Evolutionary conservation across 2,113 vertebrate genomes (phyloP).

Genomic region (Planiliza haematocheilus): DNA sequence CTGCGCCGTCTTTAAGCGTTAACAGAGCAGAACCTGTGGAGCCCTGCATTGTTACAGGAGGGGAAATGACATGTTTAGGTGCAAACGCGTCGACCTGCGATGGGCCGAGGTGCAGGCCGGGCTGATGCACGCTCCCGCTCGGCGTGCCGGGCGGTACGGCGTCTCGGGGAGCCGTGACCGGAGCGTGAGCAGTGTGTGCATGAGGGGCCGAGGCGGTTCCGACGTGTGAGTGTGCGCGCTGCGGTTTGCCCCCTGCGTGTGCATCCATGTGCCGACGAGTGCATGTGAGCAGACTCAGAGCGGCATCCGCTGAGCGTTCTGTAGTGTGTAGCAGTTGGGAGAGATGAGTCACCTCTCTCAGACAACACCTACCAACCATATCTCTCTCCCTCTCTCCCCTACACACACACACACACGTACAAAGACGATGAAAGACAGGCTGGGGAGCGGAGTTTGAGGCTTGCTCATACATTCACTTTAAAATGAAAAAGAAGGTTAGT

Average conservation of each 20-base stretch:
- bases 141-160: slow-evolving; percentile 36
- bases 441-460: slow-evolving; percentile 3
- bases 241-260: slow-evolving; percentile 3
- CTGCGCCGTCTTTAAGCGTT: slow-evolving; percentile 18
- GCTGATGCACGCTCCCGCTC: slow-evolving; percentile 43
- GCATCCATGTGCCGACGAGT: neutral
- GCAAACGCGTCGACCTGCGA: slow-evolving; percentile 22
- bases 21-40: slow-evolving; percentile 44
- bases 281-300: slow-evolving; percentile 21
- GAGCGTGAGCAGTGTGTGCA: slow-evolving; percentile 38
- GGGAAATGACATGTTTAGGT: slow-evolving; percentile 34
- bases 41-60: slow-evolving; percentile 11
- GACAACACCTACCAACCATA: slow-evolving; percentile 63
- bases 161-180: slow-evolving; percentile 24
- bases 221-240: slow-evolving; percentile 21
- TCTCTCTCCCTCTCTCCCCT: slow-evolving; percentile 15
- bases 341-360: slow-evolving; percentile 73
- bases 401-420: slow-evolving; percentile 1
- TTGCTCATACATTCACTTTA: slow-evolving; percentile 4
- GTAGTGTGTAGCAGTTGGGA: slow-evolving; percentile 38
- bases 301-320: slow-evolving; percentile 44
- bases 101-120: slow-evolving; percentile 9
- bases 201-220: slow-evolving; percentile 20
- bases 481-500: slow-evolving; percentile 5
- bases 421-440: slow-evolving; percentile 4